phyloP scores from a whole-genome alignment of 2,888 invertebrate genomes.

The Trichacis sp. region DNA sequence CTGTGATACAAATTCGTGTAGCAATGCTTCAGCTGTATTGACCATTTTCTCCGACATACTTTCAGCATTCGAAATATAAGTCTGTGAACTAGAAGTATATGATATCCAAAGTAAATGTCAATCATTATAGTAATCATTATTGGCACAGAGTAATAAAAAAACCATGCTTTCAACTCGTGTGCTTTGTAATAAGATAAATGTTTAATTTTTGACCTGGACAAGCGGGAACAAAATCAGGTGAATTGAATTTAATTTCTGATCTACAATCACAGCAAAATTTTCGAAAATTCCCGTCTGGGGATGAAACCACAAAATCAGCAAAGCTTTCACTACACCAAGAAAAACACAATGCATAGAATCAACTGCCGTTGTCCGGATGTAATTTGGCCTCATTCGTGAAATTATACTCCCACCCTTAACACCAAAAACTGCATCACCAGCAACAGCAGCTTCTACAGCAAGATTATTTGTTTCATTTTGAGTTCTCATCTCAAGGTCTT shows the following conservation, averaged over 20 bases:
- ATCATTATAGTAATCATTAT: constrained; percentile 18
- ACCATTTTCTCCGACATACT: constrained; percentile 19
- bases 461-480: constrained; percentile 11
- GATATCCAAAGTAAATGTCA: constrained; percentile 28
- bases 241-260: constrained; percentile 13
- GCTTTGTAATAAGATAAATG: constrained; percentile 29
- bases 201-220: constrained; percentile 16
- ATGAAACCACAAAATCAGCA: not conserved
- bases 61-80: constrained; percentile 18
- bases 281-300: not conserved
- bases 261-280: constrained; percentile 4
- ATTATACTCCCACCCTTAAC: constrained; percentile 28
- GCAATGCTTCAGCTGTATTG: constrained; percentile 14
- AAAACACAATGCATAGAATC: constrained; percentile 20
- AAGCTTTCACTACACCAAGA: constrained; percentile 11
- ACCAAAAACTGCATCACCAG: constrained; percentile 9
- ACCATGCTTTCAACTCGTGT: constrained; percentile 24
- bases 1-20: constrained; percentile 24
- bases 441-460: constrained; percentile 14
- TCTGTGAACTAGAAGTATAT: constrained; percentile 27
- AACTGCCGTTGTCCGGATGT: not conserved
- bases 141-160: constrained; percentile 32
- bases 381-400: constrained; percentile 11
- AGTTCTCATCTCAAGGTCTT: constrained; percentile 16
- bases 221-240: constrained; percentile 23